Conservation (phyloP, 2,888 invertebrate genomes). For the Arrhopalites spinosus region DNA sequence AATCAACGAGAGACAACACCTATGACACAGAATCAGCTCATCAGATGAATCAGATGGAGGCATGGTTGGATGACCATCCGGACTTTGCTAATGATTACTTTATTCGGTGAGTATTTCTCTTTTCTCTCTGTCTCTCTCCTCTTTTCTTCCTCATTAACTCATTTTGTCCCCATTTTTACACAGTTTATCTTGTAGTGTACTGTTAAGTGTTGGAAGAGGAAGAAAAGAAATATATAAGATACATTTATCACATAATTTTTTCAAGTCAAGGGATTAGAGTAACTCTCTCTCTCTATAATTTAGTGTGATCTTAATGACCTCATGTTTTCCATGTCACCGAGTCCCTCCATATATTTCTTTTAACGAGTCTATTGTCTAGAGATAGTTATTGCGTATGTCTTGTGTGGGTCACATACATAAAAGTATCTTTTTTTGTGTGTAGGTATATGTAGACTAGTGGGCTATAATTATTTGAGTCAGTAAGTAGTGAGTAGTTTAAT, state of each 20-base stretch:
- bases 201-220: too few species aligned
- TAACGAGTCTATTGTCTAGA: too few species aligned
- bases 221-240: too few species aligned
- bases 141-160: neutral
- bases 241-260: too few species aligned
- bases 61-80: conserved; percentile 96
- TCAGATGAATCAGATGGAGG: too few species aligned
- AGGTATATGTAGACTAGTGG: too few species aligned
- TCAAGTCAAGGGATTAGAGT: neutral
- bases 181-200: too few species aligned
- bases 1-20: conserved; percentile 55
- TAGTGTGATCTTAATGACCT: conserved; percentile 25
- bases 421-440: neutral
- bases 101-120: conserved; percentile 68
- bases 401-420: too few species aligned
- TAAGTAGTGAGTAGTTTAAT: neutral
- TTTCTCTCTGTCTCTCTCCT: neutral
- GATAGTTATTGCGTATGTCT: too few species aligned
- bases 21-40: conserved; percentile 86
- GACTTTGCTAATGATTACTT: conserved; percentile 95
- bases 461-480: too few species aligned
- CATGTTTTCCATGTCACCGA: conserved; percentile 3
- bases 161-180: conserved; percentile 9
- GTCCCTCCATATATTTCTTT: neutral
- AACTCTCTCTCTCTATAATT: conserved; percentile 8